These are phyloP conservation scores for Leuciscus waleckii DNA, from an alignment of 2,797 vertebrate species.

Conservation along the genomic window DNA sequence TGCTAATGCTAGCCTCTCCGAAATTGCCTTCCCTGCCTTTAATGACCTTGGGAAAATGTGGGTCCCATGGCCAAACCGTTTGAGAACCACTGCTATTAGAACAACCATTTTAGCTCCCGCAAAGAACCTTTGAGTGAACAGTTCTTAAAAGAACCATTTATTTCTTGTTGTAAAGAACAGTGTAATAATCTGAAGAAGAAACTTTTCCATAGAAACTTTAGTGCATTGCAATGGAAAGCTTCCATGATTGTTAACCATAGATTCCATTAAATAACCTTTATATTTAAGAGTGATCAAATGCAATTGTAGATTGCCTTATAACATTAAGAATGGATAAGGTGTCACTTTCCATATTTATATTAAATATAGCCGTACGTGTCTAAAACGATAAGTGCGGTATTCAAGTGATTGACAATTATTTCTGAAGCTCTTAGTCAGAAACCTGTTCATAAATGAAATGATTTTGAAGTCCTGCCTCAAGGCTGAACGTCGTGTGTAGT, in stretches of 20 bases:
- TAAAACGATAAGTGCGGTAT: neutral
- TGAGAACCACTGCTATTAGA: too few relatives aligned
- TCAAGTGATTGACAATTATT: slow-evolving; percentile 38
- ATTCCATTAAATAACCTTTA: neutral
- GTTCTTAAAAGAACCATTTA: neutral
- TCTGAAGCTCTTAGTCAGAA: slow-evolving; percentile 17
- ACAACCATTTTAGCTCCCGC: neutral
- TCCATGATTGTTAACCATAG: neutral
- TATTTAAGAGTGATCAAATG: neutral
- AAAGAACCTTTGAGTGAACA: neutral
- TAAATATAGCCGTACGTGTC: neutral
- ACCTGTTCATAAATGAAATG: slow-evolving; percentile 19
- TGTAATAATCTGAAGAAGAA: neutral
- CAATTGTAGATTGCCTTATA: neutral
- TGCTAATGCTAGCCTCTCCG: too few relatives aligned
- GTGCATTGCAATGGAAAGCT: neutral
- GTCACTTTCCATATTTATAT: neutral
- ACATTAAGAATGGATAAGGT: neutral
- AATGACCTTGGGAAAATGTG: neutral
- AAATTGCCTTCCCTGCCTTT: too few relatives aligned
- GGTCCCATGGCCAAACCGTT: neutral
- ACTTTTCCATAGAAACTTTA: neutral
- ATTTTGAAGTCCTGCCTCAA: slow-evolving; percentile 28
- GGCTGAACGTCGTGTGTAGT: slow-evolving; percentile 52
- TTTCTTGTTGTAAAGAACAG: neutral